These are phyloP conservation scores for Yponomeuta sedellus DNA, from an alignment of 2,888 invertebrate genomes.

Conservation along the genomic window DNA sequence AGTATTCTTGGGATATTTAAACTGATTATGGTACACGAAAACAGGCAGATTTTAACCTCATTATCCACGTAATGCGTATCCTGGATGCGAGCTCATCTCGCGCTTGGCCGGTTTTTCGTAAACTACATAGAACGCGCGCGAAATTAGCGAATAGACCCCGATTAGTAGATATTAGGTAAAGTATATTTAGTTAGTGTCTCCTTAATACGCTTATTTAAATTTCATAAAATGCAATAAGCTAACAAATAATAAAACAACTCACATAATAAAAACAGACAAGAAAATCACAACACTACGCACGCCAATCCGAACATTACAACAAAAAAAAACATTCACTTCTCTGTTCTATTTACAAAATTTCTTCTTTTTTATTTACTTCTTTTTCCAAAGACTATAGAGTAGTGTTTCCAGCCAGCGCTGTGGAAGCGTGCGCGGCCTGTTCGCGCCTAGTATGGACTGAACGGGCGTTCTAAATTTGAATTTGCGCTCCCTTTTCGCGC, in stretches of 20 bases:
- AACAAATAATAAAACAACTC: not conserved
- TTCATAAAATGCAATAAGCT: not conserved
- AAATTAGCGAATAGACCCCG: no score
- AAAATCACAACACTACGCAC: not conserved
- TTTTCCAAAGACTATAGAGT: not conserved
- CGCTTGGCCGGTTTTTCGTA: no score
- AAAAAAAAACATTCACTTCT: not conserved
- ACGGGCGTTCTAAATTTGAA: slow-evolving; percentile 4
- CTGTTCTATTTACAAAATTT: not conserved
- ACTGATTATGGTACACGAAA: no score
- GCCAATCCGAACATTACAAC: not conserved
- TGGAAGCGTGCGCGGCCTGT: not conserved
- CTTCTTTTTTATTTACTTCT: not conserved
- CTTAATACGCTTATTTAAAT: not conserved
- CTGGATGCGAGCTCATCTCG: no score
- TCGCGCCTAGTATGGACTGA: not conserved
- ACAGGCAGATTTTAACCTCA: no score
- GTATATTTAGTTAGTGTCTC: no score
- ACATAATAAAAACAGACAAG: not conserved
- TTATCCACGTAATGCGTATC: no score
- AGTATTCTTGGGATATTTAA: no score
- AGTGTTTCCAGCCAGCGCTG: not conserved
- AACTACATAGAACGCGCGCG: no score
- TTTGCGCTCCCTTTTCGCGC: not conserved
- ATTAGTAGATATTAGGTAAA: no score